Percentiles rank a stretch among this genome's conserved stretches.
These are phyloP conservation scores for Strix aluco DNA, from an alignment of 2,113 vertebrate genomes.

Conservation along the genomic window DNA sequence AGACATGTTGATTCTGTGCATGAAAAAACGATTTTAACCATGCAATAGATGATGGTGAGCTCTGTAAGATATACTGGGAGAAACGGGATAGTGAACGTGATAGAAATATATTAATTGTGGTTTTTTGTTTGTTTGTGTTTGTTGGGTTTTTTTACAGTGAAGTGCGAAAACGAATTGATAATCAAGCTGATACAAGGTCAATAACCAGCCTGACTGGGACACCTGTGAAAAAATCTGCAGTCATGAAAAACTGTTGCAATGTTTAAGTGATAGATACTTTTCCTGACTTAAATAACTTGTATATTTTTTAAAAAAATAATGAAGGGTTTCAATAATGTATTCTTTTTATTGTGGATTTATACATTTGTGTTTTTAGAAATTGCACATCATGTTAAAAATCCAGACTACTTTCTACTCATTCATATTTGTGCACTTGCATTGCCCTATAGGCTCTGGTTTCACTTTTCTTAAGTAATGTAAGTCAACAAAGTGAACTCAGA, in stretches of 20 bases:
- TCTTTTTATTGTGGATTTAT: neutral
- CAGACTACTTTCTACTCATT: neutral
- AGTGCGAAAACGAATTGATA: slow-evolving; percentile 82
- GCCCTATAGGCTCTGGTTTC: neutral
- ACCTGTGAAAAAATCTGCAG: slow-evolving; percentile 75
- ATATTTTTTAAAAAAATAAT: neutral
- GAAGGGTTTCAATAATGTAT: neutral
- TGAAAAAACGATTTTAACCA: neutral
- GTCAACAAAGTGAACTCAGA: neutral
- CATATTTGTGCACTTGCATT: neutral
- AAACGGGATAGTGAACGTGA: neutral
- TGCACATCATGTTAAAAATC: neutral
- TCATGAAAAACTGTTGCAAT: slow-evolving; percentile 85
- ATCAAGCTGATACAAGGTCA: slow-evolving; percentile 73
- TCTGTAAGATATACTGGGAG: neutral
- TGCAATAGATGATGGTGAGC: neutral
- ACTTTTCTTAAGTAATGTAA: neutral
- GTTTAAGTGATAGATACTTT: slow-evolving; percentile 32
- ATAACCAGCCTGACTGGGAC: slow-evolving; percentile 76
- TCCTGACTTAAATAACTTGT: neutral
- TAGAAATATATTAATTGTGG: neutral
- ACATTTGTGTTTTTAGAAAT: neutral
- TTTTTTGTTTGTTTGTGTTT: neutral
- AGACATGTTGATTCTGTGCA: neutral
- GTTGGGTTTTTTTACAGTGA: slow-evolving; percentile 72